A percentile compares a stretch with the other conserved stretches of the same genome.
Evolutionary conservation across 1,140 invertebrate species (phyloP).

Genomic region (Tetramorium parvispinum): DNA sequence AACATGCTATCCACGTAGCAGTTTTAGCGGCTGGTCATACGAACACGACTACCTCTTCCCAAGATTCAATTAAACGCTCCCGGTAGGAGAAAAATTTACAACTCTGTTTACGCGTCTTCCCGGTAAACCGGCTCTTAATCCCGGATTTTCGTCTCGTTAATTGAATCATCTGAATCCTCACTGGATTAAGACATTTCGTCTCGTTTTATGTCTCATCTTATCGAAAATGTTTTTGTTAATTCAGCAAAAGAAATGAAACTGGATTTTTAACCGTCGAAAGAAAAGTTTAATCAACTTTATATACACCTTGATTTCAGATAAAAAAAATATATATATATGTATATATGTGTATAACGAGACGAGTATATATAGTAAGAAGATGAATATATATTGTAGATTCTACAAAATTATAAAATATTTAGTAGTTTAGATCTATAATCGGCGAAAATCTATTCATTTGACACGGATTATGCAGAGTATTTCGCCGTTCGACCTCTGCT

Average conservation of each 20-base stretch:
- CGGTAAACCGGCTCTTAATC: constrained; percentile 59
- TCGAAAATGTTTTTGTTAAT: constrained; percentile 46
- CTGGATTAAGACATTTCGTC: constrained; percentile 14
- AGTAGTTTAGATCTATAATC: background rate
- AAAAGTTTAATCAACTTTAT: background rate
- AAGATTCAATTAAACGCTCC: constrained; percentile 63
- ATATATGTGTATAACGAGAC: background rate
- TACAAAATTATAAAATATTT: background rate
- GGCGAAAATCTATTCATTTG: constrained; percentile 23
- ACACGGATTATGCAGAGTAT: constrained; percentile 35
- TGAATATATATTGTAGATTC: background rate
- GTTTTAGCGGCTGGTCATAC: constrained; percentile 3
- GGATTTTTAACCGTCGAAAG: constrained; percentile 13
- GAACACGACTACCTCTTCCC: constrained; percentile 24
- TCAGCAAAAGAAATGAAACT: constrained; percentile 17
- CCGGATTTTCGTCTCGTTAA: constrained; percentile 63
- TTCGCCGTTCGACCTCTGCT: constrained; percentile 30
- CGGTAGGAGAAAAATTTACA: constrained; percentile 76
- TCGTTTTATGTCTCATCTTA: background rate
- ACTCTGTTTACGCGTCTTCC: constrained; percentile 72
- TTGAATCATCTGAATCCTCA: constrained; percentile 58
- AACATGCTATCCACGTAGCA: constrained; percentile 19
- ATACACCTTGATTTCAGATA: background rate
- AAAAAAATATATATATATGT: background rate
- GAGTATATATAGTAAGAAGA: background rate